phyloP scores from a whole-genome alignment of 1,140 invertebrate genomes.

The Eriosoma lanigerum region DNA sequence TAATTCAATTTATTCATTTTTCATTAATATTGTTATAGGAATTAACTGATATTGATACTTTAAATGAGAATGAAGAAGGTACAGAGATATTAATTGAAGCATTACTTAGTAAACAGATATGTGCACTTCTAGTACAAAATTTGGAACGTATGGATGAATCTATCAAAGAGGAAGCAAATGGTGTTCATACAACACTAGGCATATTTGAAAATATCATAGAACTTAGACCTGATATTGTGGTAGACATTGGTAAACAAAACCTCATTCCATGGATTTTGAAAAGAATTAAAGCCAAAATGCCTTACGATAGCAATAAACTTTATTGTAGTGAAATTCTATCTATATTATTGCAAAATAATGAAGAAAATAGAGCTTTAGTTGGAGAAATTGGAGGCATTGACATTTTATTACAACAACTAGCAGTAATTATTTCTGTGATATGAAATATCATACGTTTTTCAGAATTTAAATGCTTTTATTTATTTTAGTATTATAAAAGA shows the following conservation, averaged over 20 bases:
- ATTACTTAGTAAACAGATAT: conserved; percentile 84
- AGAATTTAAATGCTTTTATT: conserved; percentile 12
- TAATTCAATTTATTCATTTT: not conserved
- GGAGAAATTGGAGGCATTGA: conserved; percentile 96
- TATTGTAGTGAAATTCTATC: conserved; percentile 96
- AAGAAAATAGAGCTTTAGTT: conserved; percentile 78
- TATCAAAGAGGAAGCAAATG: conserved; percentile 93
- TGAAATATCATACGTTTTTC: not conserved
- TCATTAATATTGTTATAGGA: conserved; percentile 69
- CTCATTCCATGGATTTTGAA: conserved; percentile 90
- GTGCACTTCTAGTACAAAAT: conserved; percentile 90
- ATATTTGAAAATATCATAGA: conserved; percentile 93
- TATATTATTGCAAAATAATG: conserved; percentile 88
- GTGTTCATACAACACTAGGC: conserved; percentile 90
- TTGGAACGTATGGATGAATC: conserved; percentile 90
- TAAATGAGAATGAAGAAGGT: conserved; percentile 86
- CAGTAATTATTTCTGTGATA: conserved; percentile 65
- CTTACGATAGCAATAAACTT: conserved; percentile 94
- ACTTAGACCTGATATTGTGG: conserved; percentile 79
- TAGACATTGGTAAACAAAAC: conserved; percentile 84
- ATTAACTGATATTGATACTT: conserved; percentile 92
- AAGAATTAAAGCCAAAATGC: conserved; percentile 79
- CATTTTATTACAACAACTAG: conserved; percentile 90
- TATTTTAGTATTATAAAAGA: conserved; percentile 83
- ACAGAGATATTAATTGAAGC: conserved; percentile 76